Base-by-base conservation (phyloP, 2,888 invertebrate species). In the Mamestra brassicae region DNA sequence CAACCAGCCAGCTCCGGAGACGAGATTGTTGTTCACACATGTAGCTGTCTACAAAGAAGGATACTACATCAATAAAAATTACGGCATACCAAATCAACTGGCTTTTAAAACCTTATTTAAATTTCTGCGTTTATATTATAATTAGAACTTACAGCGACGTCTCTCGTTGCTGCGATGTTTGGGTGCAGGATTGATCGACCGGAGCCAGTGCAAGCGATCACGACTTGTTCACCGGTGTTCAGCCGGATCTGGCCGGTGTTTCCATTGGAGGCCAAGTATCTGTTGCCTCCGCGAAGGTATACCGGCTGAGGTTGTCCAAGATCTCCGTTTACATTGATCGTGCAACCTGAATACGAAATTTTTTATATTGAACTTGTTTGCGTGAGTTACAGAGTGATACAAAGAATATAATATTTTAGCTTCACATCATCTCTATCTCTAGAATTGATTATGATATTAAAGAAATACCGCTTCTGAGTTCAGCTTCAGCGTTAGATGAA, bases 241-340 rank as follows among this genome's bases (percentile, higher is more conserved):
- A 96, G 89, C 8, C 78, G 86, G 65, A 96, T 92, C 55, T 85
- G 84, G 0, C 96, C 95, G 8, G 90, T 86, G 86, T 93, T 97
- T n/a, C 96, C 94, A 45, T 78, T 89, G 2, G 95, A 90, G 0
- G 85, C 78, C 5, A 94, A 55, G 81, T 93, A 95, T 57, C 92
- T 90, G 6, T 94, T 92, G 0, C 94, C 93, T 60, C 90, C 93
- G 54, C 90, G 93, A 5, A 97, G 89, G 83, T 97, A 96, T 5
- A 98, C 94, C 0, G 97, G 97, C 89, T 97, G 97, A 0, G 97
- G 97, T 75, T 96, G 96, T 0, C 94, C 95, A 3, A 97, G 92
- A 85, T 97, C 97, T 17, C 96, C 95, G 68, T 95, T 95, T 11
- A 95, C 90, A 61, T 95, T 94, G 68, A 97, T 88, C 4, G 91